Evolutionary conservation across 2,888 invertebrate species (phyloP).

Genomic region (Pheosia gnoma): DNA sequence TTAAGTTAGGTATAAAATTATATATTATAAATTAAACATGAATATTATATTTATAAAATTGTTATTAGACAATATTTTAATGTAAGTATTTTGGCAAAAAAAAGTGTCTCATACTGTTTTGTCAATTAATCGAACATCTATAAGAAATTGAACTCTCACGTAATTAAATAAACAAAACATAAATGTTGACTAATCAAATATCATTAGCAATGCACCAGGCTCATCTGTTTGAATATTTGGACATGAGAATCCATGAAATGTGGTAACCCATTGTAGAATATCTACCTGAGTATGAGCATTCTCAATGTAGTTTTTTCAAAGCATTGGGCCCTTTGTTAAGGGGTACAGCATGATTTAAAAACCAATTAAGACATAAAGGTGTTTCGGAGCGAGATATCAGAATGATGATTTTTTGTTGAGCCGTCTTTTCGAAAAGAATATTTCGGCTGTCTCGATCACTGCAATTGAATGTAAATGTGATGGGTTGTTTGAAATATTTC

Average conservation of each 20-base stretch:
- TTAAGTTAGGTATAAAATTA: too few relatives aligned
- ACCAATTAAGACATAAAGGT: slow-evolving; percentile 68
- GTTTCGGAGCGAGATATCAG: slow-evolving; percentile 30
- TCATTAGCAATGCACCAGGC: slow-evolving; percentile 9
- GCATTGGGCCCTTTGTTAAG: slow-evolving; percentile 48
- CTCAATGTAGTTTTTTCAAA: slow-evolving; percentile 39
- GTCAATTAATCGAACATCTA: too few relatives aligned
- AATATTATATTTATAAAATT: too few relatives aligned
- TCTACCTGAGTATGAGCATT: slow-evolving; percentile 45
- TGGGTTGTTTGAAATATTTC: slow-evolving; percentile 3
- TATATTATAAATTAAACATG: too few relatives aligned
- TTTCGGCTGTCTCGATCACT: slow-evolving; percentile 20
- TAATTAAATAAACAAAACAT: too few relatives aligned
- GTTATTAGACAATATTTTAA: too few relatives aligned
- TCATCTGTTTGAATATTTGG: slow-evolving; percentile 28
- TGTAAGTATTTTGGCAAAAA: too few relatives aligned
- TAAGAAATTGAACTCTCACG: too few relatives aligned
- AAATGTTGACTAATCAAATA: too few relatives aligned
- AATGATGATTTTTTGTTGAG: slow-evolving; percentile 18
- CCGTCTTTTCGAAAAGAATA: slow-evolving; percentile 6
- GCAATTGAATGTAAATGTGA: slow-evolving; percentile 4
- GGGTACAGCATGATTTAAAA: slow-evolving; percentile 56
- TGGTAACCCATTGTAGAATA: slow-evolving; percentile 33
- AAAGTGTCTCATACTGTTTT: too few relatives aligned
- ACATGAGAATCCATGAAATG: slow-evolving; percentile 34